Evolutionary conservation across 2,797 vertebrate species (phyloP), one percentile per base, ranked within the genome.

Genomic region (Lateolabrax maculatus): DNA sequence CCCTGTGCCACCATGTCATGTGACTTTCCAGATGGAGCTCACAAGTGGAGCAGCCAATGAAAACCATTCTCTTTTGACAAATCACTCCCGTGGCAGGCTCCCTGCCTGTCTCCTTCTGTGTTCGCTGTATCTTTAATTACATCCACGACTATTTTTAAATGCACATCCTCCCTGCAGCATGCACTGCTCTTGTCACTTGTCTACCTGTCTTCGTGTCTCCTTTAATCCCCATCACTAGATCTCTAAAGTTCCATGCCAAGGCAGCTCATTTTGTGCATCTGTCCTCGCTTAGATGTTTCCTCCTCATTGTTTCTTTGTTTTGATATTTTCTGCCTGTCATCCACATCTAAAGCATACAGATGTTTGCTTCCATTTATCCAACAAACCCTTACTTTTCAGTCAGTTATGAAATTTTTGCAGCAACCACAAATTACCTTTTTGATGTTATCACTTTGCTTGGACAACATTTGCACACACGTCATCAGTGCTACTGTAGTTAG

Each of bases 101-200:
- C 9, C 46, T 58, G 34, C 53, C 73, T 80, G 25, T 77, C 62
- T 85, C 69, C 57, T 68, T 44, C 75, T 57, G 43, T 71, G 65
- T 63, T 63, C 0, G 27, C 84, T 87, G 81, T 80, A 68, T 81
- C 81, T 87, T 84, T 90, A 89, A 90, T 91, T 87, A 85, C 87
- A 84, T 71, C 73, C 73, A 56, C 15, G 56, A 80, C 90, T 92
- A 92, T 92, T 92, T 93, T 90, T 93, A 93, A 89, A 89, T 68
- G 39, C 78, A 41, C 62, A 10, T 63, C 31, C 66, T 56, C 71
- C 79, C 72, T 75, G n/a, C 31, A 57, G 80, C 80, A 55, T 46
- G 62, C 15, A 11, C 71, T 37, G 43, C 61, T 86, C 69, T 61
- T 52, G 63, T 88, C 84, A 73, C 76, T 76, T 69, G 79, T 89